Evolutionary conservation across 2,113 vertebrate species (phyloP).

Genomic region (Henicopernis longicauda): DNA sequence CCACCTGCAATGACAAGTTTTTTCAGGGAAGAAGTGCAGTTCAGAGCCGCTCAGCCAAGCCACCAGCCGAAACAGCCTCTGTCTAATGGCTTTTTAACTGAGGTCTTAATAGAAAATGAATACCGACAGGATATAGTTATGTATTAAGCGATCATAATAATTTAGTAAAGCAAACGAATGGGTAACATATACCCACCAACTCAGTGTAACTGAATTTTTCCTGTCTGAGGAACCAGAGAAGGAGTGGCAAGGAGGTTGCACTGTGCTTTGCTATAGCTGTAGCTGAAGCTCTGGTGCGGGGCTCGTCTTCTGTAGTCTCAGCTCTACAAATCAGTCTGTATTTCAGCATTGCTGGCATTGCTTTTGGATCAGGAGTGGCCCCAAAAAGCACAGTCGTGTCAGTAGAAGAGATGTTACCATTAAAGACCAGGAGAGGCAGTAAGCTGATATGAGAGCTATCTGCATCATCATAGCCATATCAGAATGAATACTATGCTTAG

Average conservation of each 20-base stretch:
- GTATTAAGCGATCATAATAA: background rate
- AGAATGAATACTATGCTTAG: background rate
- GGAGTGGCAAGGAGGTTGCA: background rate
- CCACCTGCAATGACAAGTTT: background rate
- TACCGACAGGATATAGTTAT: background rate
- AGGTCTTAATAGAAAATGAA: background rate
- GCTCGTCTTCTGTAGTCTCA: background rate
- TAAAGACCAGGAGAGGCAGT: background rate
- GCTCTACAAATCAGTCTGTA: background rate
- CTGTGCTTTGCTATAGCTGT: background rate
- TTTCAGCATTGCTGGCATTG: background rate
- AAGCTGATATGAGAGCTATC: background rate
- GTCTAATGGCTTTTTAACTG: background rate
- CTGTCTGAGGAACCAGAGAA: background rate
- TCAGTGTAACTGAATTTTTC: background rate
- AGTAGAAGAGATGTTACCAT: background rate
- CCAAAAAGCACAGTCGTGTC: background rate
- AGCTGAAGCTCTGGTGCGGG: background rate
- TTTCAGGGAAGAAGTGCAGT: accelerated
- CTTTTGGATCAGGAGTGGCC: background rate
- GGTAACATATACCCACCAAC: background rate
- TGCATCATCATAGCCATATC: background rate
- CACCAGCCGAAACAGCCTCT: background rate
- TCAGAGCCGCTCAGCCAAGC: background rate
- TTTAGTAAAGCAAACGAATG: background rate